Evolutionary conservation across 2,113 vertebrate species (phyloP).

Genomic region (Corapipo altera): DNA sequence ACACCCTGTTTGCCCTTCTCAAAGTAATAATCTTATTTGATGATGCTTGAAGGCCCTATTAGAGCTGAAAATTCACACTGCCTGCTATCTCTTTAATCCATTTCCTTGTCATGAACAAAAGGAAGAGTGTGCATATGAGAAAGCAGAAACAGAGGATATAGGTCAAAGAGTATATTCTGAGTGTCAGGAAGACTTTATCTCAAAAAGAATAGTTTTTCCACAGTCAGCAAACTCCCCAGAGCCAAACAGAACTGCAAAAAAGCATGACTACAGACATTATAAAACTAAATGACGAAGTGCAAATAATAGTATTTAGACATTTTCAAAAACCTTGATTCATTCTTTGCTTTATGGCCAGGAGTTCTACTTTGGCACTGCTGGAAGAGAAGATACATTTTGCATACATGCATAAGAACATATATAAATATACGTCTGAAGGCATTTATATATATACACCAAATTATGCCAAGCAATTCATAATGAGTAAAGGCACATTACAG

Average conservation of each 20-base stretch:
- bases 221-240: constrained; percentile 19
- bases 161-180: constrained; percentile 27
- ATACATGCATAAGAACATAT: background rate
- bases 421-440: background rate
- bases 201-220: constrained; percentile 1
- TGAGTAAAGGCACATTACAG: background rate
- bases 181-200: constrained; percentile 43
- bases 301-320: background rate
- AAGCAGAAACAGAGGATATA: constrained; percentile 31
- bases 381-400: background rate
- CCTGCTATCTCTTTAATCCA: constrained; percentile 14
- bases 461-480: background rate
- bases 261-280: background rate
- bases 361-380: background rate
- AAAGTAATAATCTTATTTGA: constrained; percentile 22
- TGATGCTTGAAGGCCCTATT: background rate
- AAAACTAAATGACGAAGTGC: background rate
- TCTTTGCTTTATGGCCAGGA: background rate
- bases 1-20: background rate
- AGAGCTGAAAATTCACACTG: constrained; percentile 1
- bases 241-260: background rate
- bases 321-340: background rate
- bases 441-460: background rate
- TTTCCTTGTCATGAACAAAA: constrained; percentile 39
- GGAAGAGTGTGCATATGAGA: constrained; percentile 2